These are phyloP conservation scores for Podilymbus podiceps DNA, from an alignment of 2,113 vertebrate species.

Conservation along the genomic window DNA sequence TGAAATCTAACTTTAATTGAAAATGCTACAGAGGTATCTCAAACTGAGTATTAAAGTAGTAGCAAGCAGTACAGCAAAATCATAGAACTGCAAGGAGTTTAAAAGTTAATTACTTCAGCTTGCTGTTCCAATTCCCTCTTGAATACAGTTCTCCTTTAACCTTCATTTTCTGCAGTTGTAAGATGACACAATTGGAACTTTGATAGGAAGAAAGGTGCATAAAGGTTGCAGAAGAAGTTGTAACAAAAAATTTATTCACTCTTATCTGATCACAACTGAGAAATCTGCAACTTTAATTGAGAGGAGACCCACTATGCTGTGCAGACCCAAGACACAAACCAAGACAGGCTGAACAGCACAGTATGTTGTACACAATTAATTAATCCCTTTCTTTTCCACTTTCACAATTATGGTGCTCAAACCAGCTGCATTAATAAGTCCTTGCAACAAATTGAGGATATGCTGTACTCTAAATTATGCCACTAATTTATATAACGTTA, in stretches of 20 bases:
- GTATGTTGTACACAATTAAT: neutral
- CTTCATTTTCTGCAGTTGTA: neutral
- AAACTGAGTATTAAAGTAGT: neutral
- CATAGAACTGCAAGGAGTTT: neutral
- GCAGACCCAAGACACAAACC: neutral
- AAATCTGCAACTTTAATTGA: neutral
- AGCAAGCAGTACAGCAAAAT: neutral
- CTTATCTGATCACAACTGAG: neutral
- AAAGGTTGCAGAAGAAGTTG: neutral
- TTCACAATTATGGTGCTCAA: neutral
- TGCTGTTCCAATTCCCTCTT: neutral
- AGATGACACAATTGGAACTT: neutral
- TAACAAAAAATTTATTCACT: neutral
- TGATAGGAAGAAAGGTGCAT: neutral
- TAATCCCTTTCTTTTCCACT: neutral
- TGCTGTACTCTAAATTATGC: neutral
- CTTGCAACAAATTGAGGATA: neutral
- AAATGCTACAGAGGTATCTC: neutral
- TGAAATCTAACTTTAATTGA: neutral
- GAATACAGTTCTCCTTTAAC: neutral
- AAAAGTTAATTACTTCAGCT: constrained; percentile 25
- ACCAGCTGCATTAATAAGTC: neutral
- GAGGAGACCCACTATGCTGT: neutral
- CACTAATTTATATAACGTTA: neutral
- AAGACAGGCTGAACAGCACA: neutral